phyloP scores from a whole-genome alignment of 2,888 invertebrate species.

The Chrysomela aeneicollis region DNA sequence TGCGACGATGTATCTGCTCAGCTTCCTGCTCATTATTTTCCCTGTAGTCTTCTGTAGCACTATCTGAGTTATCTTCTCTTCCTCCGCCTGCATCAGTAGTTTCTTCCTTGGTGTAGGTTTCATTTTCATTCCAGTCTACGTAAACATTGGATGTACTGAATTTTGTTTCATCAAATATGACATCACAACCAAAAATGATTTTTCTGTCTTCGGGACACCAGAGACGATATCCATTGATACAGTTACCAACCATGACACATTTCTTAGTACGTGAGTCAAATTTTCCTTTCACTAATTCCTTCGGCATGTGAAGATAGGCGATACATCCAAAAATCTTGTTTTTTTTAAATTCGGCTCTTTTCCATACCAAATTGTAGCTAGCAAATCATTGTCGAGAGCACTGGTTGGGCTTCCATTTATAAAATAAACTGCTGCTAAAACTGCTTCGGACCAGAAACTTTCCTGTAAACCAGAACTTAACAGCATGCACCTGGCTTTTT shows the following conservation, averaged over 20 bases:
- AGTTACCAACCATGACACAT: slow-evolving; percentile 33
- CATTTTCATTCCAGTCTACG: no score
- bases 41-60: no score
- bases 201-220: slow-evolving; percentile 25
- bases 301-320: slow-evolving; percentile 49
- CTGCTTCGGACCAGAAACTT: slow-evolving; percentile 47
- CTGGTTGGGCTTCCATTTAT: slow-evolving; percentile 37
- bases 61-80: no score
- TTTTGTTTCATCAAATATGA: slow-evolving; percentile 32
- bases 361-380: slow-evolving; percentile 50
- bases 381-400: slow-evolving; percentile 34
- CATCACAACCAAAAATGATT: slow-evolving; percentile 28
- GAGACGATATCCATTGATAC: slow-evolving; percentile 36
- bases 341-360: slow-evolving; percentile 51
- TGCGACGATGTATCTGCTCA: no score
- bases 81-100: slow-evolving; percentile 3
- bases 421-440: slow-evolving; percentile 44
- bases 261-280: slow-evolving; percentile 29
- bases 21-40: no score
- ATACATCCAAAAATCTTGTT: slow-evolving; percentile 48
- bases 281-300: slow-evolving; percentile 43
- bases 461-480: slow-evolving; percentile 42
- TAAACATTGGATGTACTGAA: background rate
- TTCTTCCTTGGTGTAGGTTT: no score
- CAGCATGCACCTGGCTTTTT: slow-evolving; percentile 45